Evolutionary conservation across 2,797 vertebrate species (phyloP).

Genomic region (Lates japonicus): DNA sequence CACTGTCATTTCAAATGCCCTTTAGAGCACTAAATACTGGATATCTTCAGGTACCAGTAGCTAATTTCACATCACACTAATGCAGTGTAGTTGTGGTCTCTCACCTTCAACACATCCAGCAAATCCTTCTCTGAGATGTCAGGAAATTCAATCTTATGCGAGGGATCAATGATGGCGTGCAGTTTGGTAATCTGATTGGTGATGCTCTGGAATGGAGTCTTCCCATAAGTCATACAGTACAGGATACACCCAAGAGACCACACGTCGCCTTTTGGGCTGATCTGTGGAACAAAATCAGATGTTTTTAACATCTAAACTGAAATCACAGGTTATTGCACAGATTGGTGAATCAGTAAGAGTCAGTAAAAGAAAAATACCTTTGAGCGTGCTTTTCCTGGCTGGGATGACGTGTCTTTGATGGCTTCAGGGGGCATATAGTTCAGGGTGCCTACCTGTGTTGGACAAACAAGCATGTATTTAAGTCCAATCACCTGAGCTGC

Average conservation of each 20-base stretch:
- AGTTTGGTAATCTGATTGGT: conserved; percentile 95
- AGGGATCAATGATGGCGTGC: conserved; percentile 94
- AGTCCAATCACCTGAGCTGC: not conserved
- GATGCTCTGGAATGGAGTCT: conserved; percentile 97
- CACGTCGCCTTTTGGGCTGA: conserved; percentile 97
- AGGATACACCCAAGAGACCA: conserved; percentile 99
- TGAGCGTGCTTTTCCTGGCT: conserved; percentile 90
- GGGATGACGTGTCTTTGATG: conserved; percentile 94
- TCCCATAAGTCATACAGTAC: conserved; percentile 97
- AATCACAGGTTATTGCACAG: not conserved
- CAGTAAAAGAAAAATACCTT: conserved; percentile 86
- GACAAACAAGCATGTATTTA: conserved; percentile 34
- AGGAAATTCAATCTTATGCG: conserved; percentile 92
- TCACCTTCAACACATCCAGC: conserved; percentile 94
- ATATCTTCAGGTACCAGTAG: not conserved
- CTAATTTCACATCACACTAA: not conserved
- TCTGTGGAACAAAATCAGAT: conserved; percentile 80
- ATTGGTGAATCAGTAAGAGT: not conserved
- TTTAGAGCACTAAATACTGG: too few relatives aligned
- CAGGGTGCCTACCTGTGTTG: conserved; percentile 93
- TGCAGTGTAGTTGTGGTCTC: not conserved
- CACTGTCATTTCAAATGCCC: not conserved
- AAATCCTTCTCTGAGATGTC: conserved; percentile 95
- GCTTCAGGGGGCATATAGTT: conserved; percentile 99
- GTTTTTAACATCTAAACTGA: not conserved